These are phyloP conservation scores for Spea bombifrons DNA, from an alignment of 2,113 vertebrate genomes.

Conservation along the genomic window DNA sequence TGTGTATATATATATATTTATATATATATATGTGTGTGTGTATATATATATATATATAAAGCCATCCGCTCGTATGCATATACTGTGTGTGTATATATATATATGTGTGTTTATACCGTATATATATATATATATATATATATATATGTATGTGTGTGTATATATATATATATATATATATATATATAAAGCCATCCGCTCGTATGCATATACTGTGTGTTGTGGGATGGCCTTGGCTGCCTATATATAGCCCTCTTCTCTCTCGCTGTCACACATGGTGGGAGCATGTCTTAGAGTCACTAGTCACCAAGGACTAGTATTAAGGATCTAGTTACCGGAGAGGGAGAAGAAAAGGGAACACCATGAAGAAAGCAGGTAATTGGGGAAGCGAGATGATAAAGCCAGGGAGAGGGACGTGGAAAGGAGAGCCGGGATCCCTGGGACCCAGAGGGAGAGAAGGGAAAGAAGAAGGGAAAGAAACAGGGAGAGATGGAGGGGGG, in stretches of 20 bases:
- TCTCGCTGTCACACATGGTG: not conserved
- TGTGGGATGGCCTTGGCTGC: not conserved
- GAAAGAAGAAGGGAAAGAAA: not conserved
- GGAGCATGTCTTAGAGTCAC: not conserved
- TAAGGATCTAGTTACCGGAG: not conserved
- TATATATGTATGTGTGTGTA: not conserved
- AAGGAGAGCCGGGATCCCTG: conserved; percentile 68
- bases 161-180: not conserved
- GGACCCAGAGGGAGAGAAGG: conserved; percentile 53
- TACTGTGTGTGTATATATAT: not conserved
- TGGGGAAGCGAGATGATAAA: not conserved
- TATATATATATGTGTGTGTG: not conserved
- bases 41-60: too few species aligned
- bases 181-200: not conserved
- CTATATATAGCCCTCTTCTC: not conserved
- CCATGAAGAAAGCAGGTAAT: conserved; percentile 16
- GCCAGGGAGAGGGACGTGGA: not conserved
- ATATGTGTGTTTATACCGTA: not conserved
- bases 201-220: not conserved
- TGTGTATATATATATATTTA: not conserved
- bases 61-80: too few species aligned
- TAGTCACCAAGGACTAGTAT: not conserved
- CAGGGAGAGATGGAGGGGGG: not conserved
- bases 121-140: not conserved
- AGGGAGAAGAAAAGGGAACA: not conserved